Evolutionary conservation across 2,113 vertebrate species (phyloP).

Genomic region (Thunnus maccoyii): DNA sequence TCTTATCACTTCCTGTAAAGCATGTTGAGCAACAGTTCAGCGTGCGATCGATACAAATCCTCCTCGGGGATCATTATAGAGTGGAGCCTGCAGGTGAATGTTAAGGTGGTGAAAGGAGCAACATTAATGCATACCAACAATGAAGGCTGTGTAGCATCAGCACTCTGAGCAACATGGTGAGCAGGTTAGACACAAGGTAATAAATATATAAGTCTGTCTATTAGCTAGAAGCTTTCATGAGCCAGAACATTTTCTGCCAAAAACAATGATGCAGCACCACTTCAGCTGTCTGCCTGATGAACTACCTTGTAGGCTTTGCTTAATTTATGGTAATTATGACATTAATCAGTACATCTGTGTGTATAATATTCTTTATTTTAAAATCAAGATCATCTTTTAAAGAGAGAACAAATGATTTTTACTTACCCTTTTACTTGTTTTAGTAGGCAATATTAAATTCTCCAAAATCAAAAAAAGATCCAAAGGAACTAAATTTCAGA

Average conservation of each 20-base stretch:
- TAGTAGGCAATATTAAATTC: too few relatives aligned
- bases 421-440: too few relatives aligned
- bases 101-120: not conserved
- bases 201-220: not conserved
- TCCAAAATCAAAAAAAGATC: too few relatives aligned
- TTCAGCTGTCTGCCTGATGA: not conserved
- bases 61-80: not conserved
- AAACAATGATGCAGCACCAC: not conserved
- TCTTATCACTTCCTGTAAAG: not conserved
- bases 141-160: constrained; percentile 1
- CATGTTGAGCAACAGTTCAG: constrained; percentile 1
- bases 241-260: too few relatives aligned
- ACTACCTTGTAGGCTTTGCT: not conserved
- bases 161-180: not conserved
- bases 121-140: constrained; percentile 4
- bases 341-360: not conserved
- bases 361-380: too few relatives aligned
- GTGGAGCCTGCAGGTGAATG: not conserved
- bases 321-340: not conserved
- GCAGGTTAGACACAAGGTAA: not conserved
- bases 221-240: not conserved
- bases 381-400: too few relatives aligned
- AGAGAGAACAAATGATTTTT: not conserved
- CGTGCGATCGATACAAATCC: not conserved
- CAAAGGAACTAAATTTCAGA: too few relatives aligned